These are phyloP conservation scores for Geococcyx californianus DNA, from an alignment of 2,113 vertebrate genomes.

Conservation along the genomic window DNA sequence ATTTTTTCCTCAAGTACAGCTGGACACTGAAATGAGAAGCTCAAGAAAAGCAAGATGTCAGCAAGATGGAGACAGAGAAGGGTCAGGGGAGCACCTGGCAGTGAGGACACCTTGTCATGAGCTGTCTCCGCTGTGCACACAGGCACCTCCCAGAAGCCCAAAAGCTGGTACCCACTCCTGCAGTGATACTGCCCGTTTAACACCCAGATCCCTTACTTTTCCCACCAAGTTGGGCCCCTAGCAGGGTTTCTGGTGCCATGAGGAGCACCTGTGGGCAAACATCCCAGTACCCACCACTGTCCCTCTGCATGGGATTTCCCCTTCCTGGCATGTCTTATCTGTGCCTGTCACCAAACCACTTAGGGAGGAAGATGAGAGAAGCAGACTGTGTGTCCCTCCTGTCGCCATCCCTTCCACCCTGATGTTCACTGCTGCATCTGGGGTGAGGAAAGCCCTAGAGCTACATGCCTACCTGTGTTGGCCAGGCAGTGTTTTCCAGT, in stretches of 20 bases:
- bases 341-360: neutral
- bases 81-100: neutral
- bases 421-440: fast-evolving
- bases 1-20: slow-evolving; percentile 26
- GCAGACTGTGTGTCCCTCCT: neutral
- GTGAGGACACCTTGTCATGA: neutral
- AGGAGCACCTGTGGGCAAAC: neutral
- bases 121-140: fast-evolving
- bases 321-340: neutral
- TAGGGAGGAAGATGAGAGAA: neutral
- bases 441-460: neutral
- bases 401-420: fast-evolving
- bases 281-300: fast-evolving
- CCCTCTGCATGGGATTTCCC: fast-evolving
- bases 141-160: neutral
- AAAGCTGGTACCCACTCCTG: neutral
- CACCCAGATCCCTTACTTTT: neutral
- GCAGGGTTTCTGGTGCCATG: neutral
- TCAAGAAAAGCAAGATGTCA: neutral
- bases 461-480: neutral
- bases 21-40: neutral
- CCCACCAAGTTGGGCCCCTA: neutral
- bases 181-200: neutral
- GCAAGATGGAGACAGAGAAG: fast-evolving
- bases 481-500: fast-evolving